Conservation (phyloP, 2,113 vertebrate species). For the Monarcha castaneiventris region DNA sequence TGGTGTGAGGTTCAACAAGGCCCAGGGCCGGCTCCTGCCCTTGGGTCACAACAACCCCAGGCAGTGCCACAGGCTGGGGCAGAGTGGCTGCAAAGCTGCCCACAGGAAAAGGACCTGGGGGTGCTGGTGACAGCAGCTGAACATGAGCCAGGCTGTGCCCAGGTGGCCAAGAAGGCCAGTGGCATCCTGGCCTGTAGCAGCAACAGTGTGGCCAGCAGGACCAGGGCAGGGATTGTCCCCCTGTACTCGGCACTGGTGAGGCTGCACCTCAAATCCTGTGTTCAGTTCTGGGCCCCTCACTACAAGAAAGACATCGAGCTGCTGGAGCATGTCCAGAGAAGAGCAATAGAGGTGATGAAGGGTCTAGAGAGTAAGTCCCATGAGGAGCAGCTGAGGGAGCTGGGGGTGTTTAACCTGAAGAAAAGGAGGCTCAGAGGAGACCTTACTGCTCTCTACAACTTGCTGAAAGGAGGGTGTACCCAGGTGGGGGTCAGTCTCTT, state of each 20-base stretch:
- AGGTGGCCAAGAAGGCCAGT: neutral
- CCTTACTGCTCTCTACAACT: neutral
- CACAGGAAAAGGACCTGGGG: neutral
- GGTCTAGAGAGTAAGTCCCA: neutral
- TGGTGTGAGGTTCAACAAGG: neutral
- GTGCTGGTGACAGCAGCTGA: neutral
- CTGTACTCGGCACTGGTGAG: fast-evolving
- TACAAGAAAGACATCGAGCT: fast-evolving
- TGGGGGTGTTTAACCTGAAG: neutral
- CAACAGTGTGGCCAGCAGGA: neutral
- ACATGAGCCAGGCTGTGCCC: neutral
- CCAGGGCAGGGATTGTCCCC: neutral
- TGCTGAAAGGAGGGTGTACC: neutral
- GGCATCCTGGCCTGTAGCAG: neutral
- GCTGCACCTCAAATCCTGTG: fast-evolving
- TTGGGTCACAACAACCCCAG: neutral
- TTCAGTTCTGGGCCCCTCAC: fast-evolving
- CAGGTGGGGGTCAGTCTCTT: neutral
- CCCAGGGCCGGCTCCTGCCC: neutral
- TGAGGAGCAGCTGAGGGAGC: neutral
- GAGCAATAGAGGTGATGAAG: neutral
- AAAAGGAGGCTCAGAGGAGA: neutral
- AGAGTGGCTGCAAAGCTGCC: neutral
- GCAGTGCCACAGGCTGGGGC: neutral
- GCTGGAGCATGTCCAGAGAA: neutral